Evolutionary conservation across 2,888 invertebrate genomes (phyloP), one percentile per base, ranked within the genome.

Genomic region (Leptinotarsa juncta): DNA sequence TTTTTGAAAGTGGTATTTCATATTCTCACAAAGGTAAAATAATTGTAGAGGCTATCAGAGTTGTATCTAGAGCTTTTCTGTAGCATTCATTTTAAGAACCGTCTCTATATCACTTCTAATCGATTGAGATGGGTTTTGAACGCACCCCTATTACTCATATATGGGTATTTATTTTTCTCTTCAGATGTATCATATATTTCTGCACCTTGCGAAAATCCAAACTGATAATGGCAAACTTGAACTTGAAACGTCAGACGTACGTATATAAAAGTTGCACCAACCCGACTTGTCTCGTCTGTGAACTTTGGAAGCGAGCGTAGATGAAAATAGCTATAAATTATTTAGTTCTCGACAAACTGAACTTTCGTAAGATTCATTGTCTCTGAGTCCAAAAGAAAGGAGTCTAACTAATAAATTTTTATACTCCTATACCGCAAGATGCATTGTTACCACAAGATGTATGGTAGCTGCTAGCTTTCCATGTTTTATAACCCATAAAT

Each of bases 331-430:
- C 77, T 65, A 78, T 78, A 81, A 80, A 81, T 80, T 79, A 75
- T 77, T 80, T 76, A 78, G 71, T 71, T 73, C 76, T 78, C 75
- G 81, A 78, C 80, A 78, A 80, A 77, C 73, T 75, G 77, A 79
- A 79, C 76, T 77, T 75, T 67, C 77, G 74, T 70, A 77, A 81
- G 78, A 81, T 80, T 79, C 78, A 79, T 80, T 72, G 69, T 66
- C 78, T 77, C 71, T 75, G 77, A 78, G 72, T 73, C 73, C 71
- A 67, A 72, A 70, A 70, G 67, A 67, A 65, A 62, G 72, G 55
- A 67, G 73, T 57, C 10, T 62, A 70, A 72, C 72, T 72, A 77
- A 74, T 74, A 74, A 72, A 77, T 74, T 77, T 77, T 77, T 77
- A 77, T 77, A 32, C 7, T 32, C 7, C 7, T 32, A 70, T 67